These are phyloP conservation scores for Naja naja DNA, from an alignment of 2,113 vertebrate genomes.

Conservation along the genomic window DNA sequence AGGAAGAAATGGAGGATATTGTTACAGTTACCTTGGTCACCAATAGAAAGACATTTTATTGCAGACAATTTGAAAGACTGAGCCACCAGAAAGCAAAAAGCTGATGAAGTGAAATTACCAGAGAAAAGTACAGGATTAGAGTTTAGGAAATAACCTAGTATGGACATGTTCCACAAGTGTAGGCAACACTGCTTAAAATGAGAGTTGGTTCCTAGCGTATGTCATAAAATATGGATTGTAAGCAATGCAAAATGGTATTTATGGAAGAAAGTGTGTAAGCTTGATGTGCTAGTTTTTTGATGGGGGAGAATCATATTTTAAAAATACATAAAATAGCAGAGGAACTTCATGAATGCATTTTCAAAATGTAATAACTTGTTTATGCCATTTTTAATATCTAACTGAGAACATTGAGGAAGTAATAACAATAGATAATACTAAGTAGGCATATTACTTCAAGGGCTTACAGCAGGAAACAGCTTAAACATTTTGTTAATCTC, in stretches of 20 bases:
- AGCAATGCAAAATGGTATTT: background rate
- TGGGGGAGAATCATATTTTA: background rate
- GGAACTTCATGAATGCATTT: background rate
- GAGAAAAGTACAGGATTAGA: background rate
- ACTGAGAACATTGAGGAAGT: background rate
- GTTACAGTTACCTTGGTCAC: background rate
- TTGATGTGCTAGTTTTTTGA: background rate
- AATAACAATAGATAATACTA: background rate
- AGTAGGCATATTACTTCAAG: background rate
- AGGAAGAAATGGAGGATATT: too few species aligned
- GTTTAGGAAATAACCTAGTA: background rate
- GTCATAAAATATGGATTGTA: background rate
- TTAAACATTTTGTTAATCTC: background rate
- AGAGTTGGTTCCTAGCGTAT: background rate
- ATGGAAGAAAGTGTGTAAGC: background rate
- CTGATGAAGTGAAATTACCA: too few species aligned
- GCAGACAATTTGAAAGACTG: background rate
- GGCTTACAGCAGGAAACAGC: background rate
- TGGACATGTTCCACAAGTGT: background rate
- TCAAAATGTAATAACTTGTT: background rate
- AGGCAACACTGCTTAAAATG: background rate
- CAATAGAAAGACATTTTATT: background rate
- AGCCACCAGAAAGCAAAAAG: background rate
- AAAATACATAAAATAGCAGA: background rate
- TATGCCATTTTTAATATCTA: background rate